Conservation (phyloP, 2,888 invertebrate genomes). For the Amitus sp. region DNA sequence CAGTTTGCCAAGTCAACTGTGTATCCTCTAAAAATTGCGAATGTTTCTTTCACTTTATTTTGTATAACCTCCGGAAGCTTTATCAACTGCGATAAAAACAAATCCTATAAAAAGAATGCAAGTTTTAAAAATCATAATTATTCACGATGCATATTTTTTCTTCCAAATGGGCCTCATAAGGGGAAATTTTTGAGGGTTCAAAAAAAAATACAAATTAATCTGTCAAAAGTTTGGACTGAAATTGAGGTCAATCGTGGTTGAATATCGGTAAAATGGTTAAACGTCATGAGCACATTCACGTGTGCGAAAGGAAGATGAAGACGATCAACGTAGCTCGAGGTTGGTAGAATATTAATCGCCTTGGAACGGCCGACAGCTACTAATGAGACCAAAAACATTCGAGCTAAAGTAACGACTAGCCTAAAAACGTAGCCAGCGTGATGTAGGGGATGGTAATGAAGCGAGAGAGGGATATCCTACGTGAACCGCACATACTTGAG, state of each 20-base stretch:
- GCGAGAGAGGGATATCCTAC: slow-evolving; percentile 38
- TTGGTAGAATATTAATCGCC: slow-evolving; percentile 55
- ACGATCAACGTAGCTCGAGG: slow-evolving; percentile 40
- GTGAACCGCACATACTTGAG: slow-evolving; percentile 28
- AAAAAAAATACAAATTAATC: too few relatives aligned
- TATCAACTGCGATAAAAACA: too few relatives aligned
- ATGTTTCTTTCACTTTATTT: too few relatives aligned
- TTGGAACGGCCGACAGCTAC: slow-evolving; percentile 51
- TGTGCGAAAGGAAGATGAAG: slow-evolving; percentile 29
- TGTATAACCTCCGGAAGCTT: too few relatives aligned
- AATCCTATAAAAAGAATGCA: too few relatives aligned
- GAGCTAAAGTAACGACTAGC: slow-evolving; percentile 53
- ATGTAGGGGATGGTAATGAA: slow-evolving; percentile 61
- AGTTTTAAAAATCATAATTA: too few relatives aligned
- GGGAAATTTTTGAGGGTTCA: too few relatives aligned
- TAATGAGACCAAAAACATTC: slow-evolving; percentile 61
- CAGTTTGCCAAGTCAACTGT: too few relatives aligned
- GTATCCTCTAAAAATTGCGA: background rate
- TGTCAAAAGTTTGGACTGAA: too few relatives aligned
- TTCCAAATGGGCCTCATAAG: too few relatives aligned
- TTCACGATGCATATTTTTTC: too few relatives aligned
- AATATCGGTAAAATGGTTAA: slow-evolving; percentile 22
- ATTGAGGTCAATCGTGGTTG: too few relatives aligned
- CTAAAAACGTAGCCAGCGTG: slow-evolving; percentile 59
- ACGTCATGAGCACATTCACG: slow-evolving; percentile 26